Percentiles rank a stretch among this genome's conserved stretches.
Conservation (phyloP, 2,797 vertebrate genomes). For the Rhabdophis nuchalis region DNA sequence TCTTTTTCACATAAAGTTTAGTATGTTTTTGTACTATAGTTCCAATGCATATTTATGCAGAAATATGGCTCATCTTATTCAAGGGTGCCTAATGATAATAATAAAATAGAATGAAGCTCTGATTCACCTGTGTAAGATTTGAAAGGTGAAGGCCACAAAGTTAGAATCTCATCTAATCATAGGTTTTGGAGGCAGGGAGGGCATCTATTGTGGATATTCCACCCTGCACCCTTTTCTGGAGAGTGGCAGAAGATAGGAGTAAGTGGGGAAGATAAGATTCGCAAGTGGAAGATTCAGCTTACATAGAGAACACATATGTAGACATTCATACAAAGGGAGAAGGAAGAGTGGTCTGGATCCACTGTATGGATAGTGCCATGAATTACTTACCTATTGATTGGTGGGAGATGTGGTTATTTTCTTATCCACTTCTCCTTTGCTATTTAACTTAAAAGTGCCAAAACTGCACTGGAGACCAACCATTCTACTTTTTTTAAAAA, state of each 20-base stretch:
- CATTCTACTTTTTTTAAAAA: no score
- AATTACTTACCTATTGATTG: background rate
- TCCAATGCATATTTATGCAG: background rate
- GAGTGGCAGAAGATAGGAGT: background rate
- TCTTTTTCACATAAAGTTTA: background rate
- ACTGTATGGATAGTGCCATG: background rate
- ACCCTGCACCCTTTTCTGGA: background rate
- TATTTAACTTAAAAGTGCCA: background rate
- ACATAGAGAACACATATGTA: no score
- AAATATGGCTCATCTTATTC: background rate
- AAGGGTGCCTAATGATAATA: background rate
- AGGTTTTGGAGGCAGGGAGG: background rate
- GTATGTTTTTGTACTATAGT: background rate
- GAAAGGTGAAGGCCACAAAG: background rate
- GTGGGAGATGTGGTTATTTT: background rate
- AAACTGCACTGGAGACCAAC: background rate
- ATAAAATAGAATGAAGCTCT: background rate
- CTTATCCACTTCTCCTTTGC: background rate
- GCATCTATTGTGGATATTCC: background rate
- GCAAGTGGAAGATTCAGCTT: background rate
- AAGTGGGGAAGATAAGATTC: background rate
- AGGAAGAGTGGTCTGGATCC: background rate
- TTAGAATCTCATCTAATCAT: background rate
- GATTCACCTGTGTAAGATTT: background rate
- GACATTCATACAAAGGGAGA: background rate